These are phyloP conservation scores for Oreochromis tanganicae DNA, from an alignment of 2,113 vertebrate genomes.

Conservation along the genomic window DNA sequence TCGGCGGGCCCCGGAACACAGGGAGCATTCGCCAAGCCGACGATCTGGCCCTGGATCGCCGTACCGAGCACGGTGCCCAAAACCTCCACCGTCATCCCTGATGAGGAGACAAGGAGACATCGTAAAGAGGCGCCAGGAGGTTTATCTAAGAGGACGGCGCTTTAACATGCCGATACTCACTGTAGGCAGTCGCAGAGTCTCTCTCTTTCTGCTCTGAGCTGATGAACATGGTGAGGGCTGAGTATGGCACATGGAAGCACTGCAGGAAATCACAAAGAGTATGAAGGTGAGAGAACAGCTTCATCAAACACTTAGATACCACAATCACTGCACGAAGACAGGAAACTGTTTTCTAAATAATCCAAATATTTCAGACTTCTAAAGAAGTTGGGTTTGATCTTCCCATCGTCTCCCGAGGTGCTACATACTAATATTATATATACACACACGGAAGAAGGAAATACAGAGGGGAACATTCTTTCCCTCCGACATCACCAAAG, in stretches of 20 bases:
- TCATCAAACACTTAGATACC: background rate
- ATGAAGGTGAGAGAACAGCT: background rate
- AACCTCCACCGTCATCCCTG: constrained; percentile 97
- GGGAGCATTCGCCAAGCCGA: constrained; percentile 79
- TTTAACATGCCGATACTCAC: constrained; percentile 72
- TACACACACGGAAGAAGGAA: background rate
- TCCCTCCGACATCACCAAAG: background rate
- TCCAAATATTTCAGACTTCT: background rate
- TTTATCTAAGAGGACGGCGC: background rate
- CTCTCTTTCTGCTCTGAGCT: constrained; percentile 92
- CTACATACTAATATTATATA: background rate
- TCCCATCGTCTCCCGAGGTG: background rate
- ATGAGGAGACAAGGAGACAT: background rate
- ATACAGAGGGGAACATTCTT: background rate
- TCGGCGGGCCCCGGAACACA: constrained; percentile 68
- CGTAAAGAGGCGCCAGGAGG: background rate
- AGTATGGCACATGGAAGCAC: constrained; percentile 99
- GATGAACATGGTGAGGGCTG: constrained; percentile 98
- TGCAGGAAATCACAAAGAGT: constrained; percentile 38
- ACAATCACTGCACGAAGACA: background rate
- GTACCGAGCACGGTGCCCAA: constrained; percentile 89
- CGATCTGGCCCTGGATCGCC: constrained; percentile 94
- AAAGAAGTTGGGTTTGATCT: background rate
- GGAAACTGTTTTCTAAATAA: background rate
- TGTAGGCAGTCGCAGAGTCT: constrained; percentile 93